Conservation (phyloP, 1,140 invertebrate genomes). For the Eulimnadia texana region DNA sequence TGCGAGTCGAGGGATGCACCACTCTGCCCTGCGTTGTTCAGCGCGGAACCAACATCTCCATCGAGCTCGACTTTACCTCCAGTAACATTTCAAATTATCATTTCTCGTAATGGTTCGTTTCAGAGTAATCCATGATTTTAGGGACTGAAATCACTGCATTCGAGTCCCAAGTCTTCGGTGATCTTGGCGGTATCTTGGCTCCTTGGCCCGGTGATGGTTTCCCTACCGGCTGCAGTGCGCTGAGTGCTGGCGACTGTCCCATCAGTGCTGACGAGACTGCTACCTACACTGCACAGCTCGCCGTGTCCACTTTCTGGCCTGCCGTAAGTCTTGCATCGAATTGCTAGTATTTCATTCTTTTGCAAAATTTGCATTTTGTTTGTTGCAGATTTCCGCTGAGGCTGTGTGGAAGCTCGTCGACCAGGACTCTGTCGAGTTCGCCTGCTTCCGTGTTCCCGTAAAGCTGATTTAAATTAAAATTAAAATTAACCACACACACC, state of each 20-base stretch:
- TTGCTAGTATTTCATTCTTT: background rate
- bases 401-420: background rate
- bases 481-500: no score
- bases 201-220: background rate
- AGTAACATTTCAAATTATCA: constrained; percentile 13
- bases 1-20: constrained; percentile 13
- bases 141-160: background rate
- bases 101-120: background rate
- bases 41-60: constrained; percentile 18
- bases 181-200: background rate
- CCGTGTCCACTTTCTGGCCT: background rate
- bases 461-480: background rate
- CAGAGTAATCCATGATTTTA: background rate
- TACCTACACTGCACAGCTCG: background rate
- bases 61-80: constrained; percentile 19
- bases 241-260: constrained; percentile 11
- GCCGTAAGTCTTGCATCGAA: constrained; percentile 12
- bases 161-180: background rate
- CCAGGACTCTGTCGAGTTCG: background rate
- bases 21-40: constrained; percentile 18
- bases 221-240: constrained; percentile 8
- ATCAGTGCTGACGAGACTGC: background rate
- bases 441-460: background rate
- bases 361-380: background rate
- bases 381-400: background rate